Percentiles rank a stretch among this genome's conserved stretches.
These are phyloP conservation scores for Venturia canescens DNA, from an alignment of 1,140 invertebrate genomes.

Conservation along the genomic window DNA sequence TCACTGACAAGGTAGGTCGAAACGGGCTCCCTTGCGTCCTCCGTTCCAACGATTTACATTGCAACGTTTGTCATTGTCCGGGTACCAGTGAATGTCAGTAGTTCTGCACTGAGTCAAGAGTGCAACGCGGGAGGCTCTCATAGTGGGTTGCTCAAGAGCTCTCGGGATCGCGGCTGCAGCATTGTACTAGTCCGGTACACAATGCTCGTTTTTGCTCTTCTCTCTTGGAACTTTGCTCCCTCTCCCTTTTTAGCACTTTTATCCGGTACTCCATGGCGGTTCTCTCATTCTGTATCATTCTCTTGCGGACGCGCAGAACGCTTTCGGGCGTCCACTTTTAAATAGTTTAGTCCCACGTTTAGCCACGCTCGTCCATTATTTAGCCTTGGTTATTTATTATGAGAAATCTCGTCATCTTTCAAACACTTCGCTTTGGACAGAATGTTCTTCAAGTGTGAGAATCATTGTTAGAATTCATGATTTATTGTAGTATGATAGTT, in stretches of 20 bases:
- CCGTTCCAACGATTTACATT: conserved; percentile 55
- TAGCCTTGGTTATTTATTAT: conserved; percentile 52
- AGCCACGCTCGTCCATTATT: conserved; percentile 55
- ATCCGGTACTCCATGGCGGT: neutral
- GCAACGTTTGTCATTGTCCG: conserved; percentile 61
- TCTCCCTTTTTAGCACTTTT: conserved; percentile 20
- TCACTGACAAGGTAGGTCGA: conserved; percentile 51
- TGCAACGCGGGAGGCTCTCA: conserved; percentile 37
- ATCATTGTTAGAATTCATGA: neutral
- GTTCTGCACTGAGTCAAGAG: conserved; percentile 45
- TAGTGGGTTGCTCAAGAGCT: conserved; percentile 40
- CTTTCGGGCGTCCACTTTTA: conserved; percentile 53
- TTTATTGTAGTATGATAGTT: neutral
- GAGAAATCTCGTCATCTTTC: conserved; percentile 29
- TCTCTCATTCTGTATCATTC: neutral
- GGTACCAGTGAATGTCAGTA: conserved; percentile 36
- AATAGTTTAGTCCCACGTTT: conserved; percentile 61
- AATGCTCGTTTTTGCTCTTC: conserved; percentile 38
- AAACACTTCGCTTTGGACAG: conserved; percentile 10
- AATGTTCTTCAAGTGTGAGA: neutral
- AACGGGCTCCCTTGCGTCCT: conserved; percentile 44
- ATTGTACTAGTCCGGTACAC: conserved; percentile 36
- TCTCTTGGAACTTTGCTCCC: neutral
- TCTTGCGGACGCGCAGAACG: conserved; percentile 22
- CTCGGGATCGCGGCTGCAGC: conserved; percentile 35